Percentiles rank a stretch among this genome's conserved stretches.
These are phyloP conservation scores for Euwallacea similis DNA, from an alignment of 1,140 invertebrate genomes.

Conservation along the genomic window DNA sequence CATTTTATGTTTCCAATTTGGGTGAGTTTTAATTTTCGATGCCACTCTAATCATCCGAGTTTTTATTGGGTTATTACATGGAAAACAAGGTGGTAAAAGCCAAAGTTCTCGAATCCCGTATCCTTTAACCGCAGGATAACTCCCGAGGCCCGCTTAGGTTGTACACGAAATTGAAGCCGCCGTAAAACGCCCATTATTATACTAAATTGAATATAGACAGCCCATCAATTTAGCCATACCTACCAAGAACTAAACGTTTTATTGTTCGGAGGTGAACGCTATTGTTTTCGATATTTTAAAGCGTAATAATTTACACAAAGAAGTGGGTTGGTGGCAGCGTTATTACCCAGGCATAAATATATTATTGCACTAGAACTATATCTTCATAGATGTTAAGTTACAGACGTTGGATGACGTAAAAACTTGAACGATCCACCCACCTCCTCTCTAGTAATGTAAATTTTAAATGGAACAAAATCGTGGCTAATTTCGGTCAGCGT, in stretches of 20 bases:
- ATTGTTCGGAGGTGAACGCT: constrained; percentile 23
- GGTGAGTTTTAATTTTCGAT: constrained; percentile 23
- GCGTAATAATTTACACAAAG: constrained; percentile 27
- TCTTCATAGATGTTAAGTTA: not conserved
- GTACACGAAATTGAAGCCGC: no score
- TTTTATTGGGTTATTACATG: constrained; percentile 22
- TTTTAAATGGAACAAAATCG: constrained; percentile 25
- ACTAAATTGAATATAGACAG: constrained; percentile 13
- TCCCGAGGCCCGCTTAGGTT: no score
- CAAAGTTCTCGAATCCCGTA: not conserved
- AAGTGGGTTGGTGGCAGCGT: constrained; percentile 24
- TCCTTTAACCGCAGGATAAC: no score
- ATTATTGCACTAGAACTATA: constrained; percentile 14
- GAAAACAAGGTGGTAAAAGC: constrained; percentile 30
- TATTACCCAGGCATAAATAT: constrained; percentile 25
- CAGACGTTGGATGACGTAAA: no score
- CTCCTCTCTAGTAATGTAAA: constrained; percentile 23
- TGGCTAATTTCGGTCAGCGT: constrained; percentile 12
- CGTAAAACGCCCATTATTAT: not conserved
- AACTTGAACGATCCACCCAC: not conserved
- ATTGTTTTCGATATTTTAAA: constrained; percentile 32
- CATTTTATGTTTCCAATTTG: constrained; percentile 32
- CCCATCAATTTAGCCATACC: constrained; percentile 19
- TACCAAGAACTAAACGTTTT: constrained; percentile 9
- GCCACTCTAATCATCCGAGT: constrained; percentile 12